phyloP scores from a whole-genome alignment of 2,888 invertebrate species.

The Stenichneumon culpator region DNA sequence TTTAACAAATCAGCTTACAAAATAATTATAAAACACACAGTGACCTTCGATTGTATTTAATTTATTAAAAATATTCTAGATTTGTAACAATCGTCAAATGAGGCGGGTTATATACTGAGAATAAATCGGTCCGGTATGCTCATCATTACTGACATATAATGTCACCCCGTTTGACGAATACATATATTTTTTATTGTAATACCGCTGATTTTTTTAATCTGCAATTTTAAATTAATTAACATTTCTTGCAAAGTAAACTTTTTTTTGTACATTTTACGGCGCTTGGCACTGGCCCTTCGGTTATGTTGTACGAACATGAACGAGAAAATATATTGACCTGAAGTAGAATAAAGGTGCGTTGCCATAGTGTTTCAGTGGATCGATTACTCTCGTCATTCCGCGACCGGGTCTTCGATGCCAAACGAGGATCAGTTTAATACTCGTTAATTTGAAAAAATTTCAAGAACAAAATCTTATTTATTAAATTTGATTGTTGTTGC shows the following conservation, averaged over 20 bases:
- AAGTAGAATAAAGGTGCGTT: conserved; percentile 75
- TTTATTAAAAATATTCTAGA: not conserved
- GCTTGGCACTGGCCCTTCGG: conserved; percentile 45
- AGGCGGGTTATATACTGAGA: not conserved
- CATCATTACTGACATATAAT: not conserved
- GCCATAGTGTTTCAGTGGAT: conserved; percentile 80
- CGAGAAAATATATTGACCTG: conserved; percentile 77
- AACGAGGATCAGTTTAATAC: conserved; percentile 7
- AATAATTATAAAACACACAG: not conserved
- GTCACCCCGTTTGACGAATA: not conserved
- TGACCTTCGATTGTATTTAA: not conserved
- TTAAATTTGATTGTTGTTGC: too few species aligned
- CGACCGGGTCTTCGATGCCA: conserved; percentile 24
- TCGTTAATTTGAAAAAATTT: too few species aligned
- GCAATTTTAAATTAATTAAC: conserved; percentile 34
- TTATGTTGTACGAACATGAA: conserved; percentile 44
- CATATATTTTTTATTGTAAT: not conserved
- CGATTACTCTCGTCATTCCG: conserved; percentile 73
- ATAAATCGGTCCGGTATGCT: not conserved
- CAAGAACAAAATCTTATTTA: too few species aligned
- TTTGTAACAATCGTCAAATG: not conserved
- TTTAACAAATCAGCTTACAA: conserved; percentile 5
- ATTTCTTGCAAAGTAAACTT: not conserved
- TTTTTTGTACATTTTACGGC: not conserved
- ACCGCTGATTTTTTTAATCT: not conserved